A percentile compares a stretch with the other conserved stretches of the same genome.
Evolutionary conservation across 2,888 invertebrate genomes (phyloP).

Genomic region (Cephus nigrinus): DNA sequence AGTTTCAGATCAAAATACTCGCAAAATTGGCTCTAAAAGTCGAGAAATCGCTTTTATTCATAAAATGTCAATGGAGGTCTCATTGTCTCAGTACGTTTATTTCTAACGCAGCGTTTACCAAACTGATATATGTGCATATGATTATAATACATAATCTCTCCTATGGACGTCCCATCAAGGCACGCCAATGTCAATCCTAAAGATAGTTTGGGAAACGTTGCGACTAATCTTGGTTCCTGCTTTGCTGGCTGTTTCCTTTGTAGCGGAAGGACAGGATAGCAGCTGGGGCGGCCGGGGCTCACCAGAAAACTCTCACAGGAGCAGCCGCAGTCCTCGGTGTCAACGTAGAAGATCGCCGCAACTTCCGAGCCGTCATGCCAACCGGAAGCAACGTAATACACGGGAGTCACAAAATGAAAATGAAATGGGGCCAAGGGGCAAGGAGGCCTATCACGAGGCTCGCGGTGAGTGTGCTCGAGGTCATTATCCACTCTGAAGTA

Average conservation of each 20-base stretch:
- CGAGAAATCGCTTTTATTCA: neutral
- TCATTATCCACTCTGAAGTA: neutral
- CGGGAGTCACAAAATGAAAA: conserved; percentile 39
- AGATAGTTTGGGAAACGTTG: neutral
- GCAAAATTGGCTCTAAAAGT: too few species aligned
- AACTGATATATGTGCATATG: neutral
- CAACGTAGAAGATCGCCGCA: conserved; percentile 49
- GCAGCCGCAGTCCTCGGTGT: conserved; percentile 46
- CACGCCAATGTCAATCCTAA: neutral
- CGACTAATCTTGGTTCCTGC: conserved; percentile 42
- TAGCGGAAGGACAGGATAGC: conserved; percentile 59
- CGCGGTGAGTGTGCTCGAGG: conserved; percentile 53
- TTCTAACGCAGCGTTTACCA: neutral
- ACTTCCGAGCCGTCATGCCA: conserved; percentile 32
- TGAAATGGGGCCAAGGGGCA: conserved; percentile 41
- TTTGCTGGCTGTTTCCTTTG: conserved; percentile 58
- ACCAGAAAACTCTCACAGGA: conserved; percentile 40
- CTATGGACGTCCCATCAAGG: neutral
- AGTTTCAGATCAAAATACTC: neutral
- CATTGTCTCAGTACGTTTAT: neutral
- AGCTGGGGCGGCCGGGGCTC: conserved; percentile 62
- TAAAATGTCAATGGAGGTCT: neutral
- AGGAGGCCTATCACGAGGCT: conserved; percentile 52
- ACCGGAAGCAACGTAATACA: conserved; percentile 49
- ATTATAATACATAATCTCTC: neutral